Conservation (phyloP, 2,888 invertebrate species). For the Thymelicus sylvestris region DNA sequence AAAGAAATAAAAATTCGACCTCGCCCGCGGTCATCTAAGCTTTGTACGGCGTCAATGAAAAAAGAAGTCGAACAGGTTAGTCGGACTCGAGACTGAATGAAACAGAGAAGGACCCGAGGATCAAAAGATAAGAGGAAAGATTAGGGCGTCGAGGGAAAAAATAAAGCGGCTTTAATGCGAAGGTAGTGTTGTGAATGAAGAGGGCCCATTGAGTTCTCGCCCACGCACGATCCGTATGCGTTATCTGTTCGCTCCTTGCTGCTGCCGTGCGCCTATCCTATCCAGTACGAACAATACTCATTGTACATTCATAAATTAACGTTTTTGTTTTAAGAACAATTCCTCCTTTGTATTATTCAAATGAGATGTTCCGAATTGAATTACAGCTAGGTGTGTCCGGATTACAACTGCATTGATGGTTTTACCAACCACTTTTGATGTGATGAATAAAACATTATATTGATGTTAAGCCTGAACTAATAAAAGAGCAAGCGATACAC, state of each 20-base stretch:
- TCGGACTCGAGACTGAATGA: conserved; percentile 80
- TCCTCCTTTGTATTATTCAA: conserved; percentile 64
- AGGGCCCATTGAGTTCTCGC: conserved; percentile 80
- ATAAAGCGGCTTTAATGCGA: conserved; percentile 79
- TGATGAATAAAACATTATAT: conserved; percentile 47
- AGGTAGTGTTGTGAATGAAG: conserved; percentile 83
- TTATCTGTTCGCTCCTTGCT: conserved; percentile 55
- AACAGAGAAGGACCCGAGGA: conserved; percentile 80
- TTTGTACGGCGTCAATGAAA: conserved; percentile 83
- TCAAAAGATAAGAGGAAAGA: conserved; percentile 82
- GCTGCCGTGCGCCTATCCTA: conserved; percentile 46
- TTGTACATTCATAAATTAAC: conserved; percentile 58
- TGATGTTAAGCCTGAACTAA: conserved; percentile 21
- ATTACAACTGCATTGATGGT: conserved; percentile 49
- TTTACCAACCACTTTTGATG: conserved; percentile 44
- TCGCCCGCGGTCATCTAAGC: conserved; percentile 82
- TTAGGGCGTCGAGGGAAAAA: conserved; percentile 72
- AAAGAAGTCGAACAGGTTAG: conserved; percentile 82
- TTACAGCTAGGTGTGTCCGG: conserved; percentile 53
- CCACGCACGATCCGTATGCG: conserved; percentile 68
- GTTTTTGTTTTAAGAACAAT: conserved; percentile 60
- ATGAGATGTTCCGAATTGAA: conserved; percentile 57
- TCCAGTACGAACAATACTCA: conserved; percentile 60
- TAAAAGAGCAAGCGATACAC: conserved; percentile 17
- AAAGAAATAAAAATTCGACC: conserved; percentile 85